Conservation (phyloP, 2,113 vertebrate genomes). For the Hemiprocne comata region DNA sequence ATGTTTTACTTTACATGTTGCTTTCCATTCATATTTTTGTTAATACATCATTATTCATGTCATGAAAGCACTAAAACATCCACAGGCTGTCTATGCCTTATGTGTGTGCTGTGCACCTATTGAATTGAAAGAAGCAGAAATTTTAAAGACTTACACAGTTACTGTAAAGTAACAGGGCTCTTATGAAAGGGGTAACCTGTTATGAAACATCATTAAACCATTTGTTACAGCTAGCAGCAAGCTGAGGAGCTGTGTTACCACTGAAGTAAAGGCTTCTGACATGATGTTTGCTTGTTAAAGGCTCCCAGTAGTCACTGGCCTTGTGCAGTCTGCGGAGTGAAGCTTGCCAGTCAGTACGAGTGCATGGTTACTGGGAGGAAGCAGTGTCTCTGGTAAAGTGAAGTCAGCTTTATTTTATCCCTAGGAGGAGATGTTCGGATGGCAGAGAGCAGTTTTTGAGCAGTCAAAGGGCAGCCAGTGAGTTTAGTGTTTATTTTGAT, state of each 20-base stretch:
- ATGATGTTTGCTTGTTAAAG: neutral
- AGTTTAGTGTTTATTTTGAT: neutral
- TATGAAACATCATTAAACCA: neutral
- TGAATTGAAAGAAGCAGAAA: neutral
- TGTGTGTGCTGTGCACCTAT: too few relatives aligned
- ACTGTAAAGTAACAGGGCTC: neutral
- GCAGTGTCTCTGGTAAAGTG: neutral
- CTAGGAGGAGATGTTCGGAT: neutral
- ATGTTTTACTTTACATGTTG: neutral
- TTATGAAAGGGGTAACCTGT: neutral
- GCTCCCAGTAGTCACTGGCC: neutral
- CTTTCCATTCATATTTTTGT: neutral
- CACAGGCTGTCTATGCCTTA: fast-evolving
- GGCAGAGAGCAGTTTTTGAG: neutral
- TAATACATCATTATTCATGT: neutral
- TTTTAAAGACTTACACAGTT: neutral
- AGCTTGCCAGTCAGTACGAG: neutral
- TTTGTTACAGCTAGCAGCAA: neutral
- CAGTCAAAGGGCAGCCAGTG: neutral
- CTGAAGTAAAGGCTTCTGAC: neutral
- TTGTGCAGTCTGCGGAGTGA: fast-evolving
- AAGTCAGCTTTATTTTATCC: neutral
- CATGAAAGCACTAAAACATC: neutral
- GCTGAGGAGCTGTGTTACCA: neutral
- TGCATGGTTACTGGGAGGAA: neutral